A percentile compares a stretch with the other conserved stretches of the same genome.
Conservation (phyloP, 2,888 invertebrate genomes). For the Nineta flava region DNA sequence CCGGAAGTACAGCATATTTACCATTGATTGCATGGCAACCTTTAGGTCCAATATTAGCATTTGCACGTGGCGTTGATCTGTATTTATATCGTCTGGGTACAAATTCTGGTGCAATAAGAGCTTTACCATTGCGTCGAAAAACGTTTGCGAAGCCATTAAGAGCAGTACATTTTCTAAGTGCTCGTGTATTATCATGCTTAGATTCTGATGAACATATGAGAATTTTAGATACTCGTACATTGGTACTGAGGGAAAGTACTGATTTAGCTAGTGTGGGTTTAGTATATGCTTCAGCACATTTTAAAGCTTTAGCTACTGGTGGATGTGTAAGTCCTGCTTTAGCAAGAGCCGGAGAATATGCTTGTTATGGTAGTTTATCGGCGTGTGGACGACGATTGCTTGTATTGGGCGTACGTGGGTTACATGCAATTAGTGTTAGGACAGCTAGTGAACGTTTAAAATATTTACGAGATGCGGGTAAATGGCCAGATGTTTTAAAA, state of each 20-base stretch:
- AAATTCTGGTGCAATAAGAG: constrained; percentile 34
- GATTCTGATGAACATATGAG: constrained; percentile 77
- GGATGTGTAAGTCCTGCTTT: constrained; percentile 77
- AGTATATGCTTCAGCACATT: constrained; percentile 76
- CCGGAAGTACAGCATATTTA: constrained; percentile 43
- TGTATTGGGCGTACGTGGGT: constrained; percentile 40
- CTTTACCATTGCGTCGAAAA: constrained; percentile 53
- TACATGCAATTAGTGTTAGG: constrained; percentile 41
- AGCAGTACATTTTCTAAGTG: constrained; percentile 68
- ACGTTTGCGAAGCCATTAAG: constrained; percentile 53
- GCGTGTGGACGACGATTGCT: constrained; percentile 52
- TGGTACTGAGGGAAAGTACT: constrained; percentile 45
- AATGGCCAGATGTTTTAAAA: constrained; percentile 39
- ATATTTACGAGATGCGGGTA: constrained; percentile 39
- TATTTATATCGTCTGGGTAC: constrained; percentile 66
- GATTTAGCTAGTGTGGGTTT: constrained; percentile 68
- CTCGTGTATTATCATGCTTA: constrained; percentile 66
- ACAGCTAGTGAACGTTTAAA: constrained; percentile 51
- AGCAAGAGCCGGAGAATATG: constrained; percentile 56
- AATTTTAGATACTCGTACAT: constrained; percentile 8
- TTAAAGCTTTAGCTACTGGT: constrained; percentile 85
- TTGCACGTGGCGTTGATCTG: constrained; percentile 68
- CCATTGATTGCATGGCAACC: constrained; percentile 89
- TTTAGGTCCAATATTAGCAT: constrained; percentile 74
- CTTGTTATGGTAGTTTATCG: constrained; percentile 58